These are phyloP conservation scores for Oriolus oriolus DNA, from an alignment of 2,113 vertebrate species.

Conservation along the genomic window DNA sequence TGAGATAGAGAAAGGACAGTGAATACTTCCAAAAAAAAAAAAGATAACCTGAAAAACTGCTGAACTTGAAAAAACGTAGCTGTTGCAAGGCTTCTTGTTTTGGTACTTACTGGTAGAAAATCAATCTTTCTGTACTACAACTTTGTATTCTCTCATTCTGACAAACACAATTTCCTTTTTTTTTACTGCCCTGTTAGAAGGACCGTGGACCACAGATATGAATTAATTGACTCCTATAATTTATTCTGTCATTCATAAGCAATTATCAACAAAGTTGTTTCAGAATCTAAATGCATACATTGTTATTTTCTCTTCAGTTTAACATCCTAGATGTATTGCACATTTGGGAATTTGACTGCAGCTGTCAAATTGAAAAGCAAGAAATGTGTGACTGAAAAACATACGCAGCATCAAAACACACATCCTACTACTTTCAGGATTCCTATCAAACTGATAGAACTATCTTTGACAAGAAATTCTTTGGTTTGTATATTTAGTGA, in stretches of 20 bases:
- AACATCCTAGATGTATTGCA: neutral
- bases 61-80: neutral
- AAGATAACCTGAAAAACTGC: neutral
- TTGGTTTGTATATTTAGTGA: neutral
- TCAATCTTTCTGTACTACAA: neutral
- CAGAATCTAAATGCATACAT: neutral
- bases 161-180: neutral
- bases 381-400: neutral
- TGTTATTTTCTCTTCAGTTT: neutral
- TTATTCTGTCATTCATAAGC: neutral
- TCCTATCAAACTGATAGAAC: rapidly evolving
- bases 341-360: neutral
- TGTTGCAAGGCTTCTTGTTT: neutral
- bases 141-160: neutral
- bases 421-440: neutral
- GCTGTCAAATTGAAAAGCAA: neutral
- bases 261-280: neutral
- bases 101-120: neutral
- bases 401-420: neutral
- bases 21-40: neutral
- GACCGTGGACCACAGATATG: neutral
- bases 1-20: neutral
- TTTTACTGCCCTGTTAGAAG: neutral
- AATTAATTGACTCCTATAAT: neutral
- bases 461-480: neutral